Evolutionary conservation across 2,113 vertebrate species (phyloP).

Genomic region (Nannospalax galili): DNA sequence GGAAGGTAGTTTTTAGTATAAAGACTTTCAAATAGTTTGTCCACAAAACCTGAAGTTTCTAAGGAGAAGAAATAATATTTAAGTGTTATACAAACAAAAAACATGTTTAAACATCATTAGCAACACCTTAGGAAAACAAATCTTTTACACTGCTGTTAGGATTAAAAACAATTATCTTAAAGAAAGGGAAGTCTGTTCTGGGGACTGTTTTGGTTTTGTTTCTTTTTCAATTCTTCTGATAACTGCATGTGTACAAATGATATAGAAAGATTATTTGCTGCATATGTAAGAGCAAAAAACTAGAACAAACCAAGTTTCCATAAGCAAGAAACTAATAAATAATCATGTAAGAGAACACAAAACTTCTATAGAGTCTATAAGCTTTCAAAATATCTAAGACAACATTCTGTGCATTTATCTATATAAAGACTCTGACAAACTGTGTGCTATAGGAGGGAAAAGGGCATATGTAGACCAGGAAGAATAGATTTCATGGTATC

Average conservation of each 20-base stretch:
- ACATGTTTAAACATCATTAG: not conserved
- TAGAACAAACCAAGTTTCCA: not conserved
- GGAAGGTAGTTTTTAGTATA: constrained; percentile 95
- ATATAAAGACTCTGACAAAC: constrained; percentile 18
- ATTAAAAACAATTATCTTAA: constrained; percentile 34
- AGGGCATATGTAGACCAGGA: not conserved
- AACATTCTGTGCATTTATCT: constrained; percentile 4
- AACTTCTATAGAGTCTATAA: not conserved
- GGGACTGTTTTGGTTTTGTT: not conserved
- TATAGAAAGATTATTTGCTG: constrained; percentile 18
- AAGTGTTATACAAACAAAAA: constrained; percentile 48
- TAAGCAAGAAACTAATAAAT: constrained; percentile 31
- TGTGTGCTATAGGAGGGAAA: not conserved
- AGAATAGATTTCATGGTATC: not conserved
- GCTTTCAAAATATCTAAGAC: not conserved
- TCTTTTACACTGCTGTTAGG: not conserved
- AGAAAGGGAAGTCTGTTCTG: not conserved
- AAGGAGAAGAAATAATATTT: constrained; percentile 74
- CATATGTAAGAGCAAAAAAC: not conserved
- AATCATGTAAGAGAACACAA: constrained; percentile 36
- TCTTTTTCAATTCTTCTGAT: constrained; percentile 18
- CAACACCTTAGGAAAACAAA: constrained; percentile 39
- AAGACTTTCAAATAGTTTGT: constrained; percentile 98
- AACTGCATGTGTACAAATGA: not conserved
- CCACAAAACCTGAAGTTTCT: constrained; percentile 98